Evolutionary conservation across 1,140 invertebrate species (phyloP).

Genomic region (Euschistus heros): DNA sequence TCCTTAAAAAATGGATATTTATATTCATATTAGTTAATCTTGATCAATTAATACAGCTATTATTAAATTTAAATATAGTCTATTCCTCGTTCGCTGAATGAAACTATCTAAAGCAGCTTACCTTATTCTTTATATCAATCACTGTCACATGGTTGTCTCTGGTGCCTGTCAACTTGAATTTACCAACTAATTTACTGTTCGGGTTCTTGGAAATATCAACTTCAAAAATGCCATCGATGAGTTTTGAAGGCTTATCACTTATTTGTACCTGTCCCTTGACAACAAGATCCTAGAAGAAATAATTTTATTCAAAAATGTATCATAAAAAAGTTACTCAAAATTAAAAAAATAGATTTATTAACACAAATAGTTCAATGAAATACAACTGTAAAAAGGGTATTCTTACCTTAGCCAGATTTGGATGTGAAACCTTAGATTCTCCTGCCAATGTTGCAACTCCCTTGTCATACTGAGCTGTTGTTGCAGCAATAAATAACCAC

Average conservation of each 20-base stretch:
- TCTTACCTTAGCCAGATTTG: conserved; percentile 48
- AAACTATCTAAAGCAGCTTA: background rate
- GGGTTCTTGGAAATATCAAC: background rate
- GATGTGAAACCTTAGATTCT: conserved; percentile 50
- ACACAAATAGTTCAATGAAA: too few relatives aligned
- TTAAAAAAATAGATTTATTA: too few relatives aligned
- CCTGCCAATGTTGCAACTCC: conserved; percentile 40
- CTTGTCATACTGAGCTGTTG: conserved; percentile 23
- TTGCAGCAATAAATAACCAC: conserved; percentile 20
- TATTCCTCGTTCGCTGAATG: too few relatives aligned
- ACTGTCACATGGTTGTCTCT: background rate
- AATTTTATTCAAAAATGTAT: background rate
- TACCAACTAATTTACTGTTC: conserved; percentile 1
- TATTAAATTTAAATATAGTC: too few relatives aligned
- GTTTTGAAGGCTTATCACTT: conserved; percentile 8
- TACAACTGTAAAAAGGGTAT: too few relatives aligned
- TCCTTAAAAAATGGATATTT: background rate
- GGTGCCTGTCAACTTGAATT: background rate
- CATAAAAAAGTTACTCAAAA: too few relatives aligned
- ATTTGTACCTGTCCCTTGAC: background rate
- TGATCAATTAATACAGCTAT: too few relatives aligned
- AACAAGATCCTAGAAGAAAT: background rate
- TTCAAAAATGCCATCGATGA: background rate
- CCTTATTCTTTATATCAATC: background rate
- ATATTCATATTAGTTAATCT: too few relatives aligned